Evolutionary conservation across 1,140 invertebrate genomes (phyloP).

Genomic region (Colletes gigas): DNA sequence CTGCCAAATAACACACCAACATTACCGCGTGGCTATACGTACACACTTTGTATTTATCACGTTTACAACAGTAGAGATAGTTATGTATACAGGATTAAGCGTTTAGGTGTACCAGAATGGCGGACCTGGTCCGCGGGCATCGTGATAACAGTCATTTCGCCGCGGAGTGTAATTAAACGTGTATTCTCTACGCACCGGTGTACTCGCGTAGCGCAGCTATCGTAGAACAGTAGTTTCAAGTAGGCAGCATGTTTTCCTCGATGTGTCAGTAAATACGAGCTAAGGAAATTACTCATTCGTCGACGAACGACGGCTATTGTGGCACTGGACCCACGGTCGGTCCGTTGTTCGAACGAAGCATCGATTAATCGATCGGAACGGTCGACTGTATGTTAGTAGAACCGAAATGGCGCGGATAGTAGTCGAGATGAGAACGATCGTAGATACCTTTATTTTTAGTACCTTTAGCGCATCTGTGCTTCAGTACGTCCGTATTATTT

Average conservation of each 20-base stretch:
- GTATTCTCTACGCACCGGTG: conserved; percentile 9
- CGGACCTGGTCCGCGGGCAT: background rate
- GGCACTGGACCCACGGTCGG: background rate
- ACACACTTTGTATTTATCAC: conserved; percentile 67
- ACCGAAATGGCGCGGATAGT: background rate
- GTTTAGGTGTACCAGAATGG: conserved; percentile 2
- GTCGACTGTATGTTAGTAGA: background rate
- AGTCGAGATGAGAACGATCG: background rate
- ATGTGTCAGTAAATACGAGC: conserved; percentile 43
- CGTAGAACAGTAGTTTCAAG: conserved; percentile 14
- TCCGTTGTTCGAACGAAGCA: background rate
- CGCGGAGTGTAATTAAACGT: conserved; percentile 21
- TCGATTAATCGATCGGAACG: background rate
- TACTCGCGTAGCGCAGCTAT: conserved; percentile 34
- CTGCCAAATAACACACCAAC: conserved; percentile 66
- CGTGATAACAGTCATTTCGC: conserved; percentile 16
- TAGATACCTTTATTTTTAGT: background rate
- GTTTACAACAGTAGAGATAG: conserved; percentile 59
- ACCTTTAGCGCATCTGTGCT: no score
- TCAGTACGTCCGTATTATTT: no score
- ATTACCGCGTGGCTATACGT: conserved; percentile 51
- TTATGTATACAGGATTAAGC: conserved; percentile 33
- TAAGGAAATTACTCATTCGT: conserved; percentile 27
- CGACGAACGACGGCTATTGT: background rate
- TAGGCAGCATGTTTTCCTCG: conserved; percentile 41